phyloP scores from a whole-genome alignment of 2,797 vertebrate species.

The Pantherophis alleghaniensis region DNA sequence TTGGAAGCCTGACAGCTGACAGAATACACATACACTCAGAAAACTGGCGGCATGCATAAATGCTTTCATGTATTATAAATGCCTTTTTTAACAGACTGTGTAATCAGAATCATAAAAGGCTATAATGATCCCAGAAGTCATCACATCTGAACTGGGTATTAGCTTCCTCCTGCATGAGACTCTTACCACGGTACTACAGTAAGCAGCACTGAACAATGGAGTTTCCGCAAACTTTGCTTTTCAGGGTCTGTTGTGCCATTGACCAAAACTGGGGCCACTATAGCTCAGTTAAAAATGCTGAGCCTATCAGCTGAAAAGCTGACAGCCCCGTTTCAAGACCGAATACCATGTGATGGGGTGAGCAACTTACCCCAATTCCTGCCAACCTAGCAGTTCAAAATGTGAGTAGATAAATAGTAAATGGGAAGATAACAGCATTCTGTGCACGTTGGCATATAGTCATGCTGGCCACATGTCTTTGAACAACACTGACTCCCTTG shows the following conservation, averaged over 20 bases:
- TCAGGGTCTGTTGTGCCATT: not conserved
- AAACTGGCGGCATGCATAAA: conserved; percentile 15
- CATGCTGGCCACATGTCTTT: not conserved
- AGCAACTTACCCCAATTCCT: not conserved
- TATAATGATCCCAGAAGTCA: not conserved
- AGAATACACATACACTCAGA: conserved; percentile 34
- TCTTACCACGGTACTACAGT: not conserved
- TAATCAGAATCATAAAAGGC: not conserved
- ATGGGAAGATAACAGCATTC: not conserved
- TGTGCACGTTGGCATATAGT: not conserved
- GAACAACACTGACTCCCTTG: not conserved
- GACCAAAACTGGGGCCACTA: not conserved
- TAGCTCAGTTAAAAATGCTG: not conserved
- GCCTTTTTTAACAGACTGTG: not conserved
- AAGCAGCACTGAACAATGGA: not conserved
- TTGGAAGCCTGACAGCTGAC: conserved; percentile 43
- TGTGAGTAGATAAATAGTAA: not conserved
- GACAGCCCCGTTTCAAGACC: not conserved
- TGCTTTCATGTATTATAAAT: conserved; percentile 18
- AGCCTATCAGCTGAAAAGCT: not conserved
- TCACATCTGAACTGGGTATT: not conserved
- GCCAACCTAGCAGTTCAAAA: not conserved
- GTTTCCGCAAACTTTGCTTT: not conserved
- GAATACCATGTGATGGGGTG: not conserved
- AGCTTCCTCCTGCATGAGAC: not conserved